Evolutionary conservation across 2,888 invertebrate species (phyloP).

Genomic region (Troilus luridus): DNA sequence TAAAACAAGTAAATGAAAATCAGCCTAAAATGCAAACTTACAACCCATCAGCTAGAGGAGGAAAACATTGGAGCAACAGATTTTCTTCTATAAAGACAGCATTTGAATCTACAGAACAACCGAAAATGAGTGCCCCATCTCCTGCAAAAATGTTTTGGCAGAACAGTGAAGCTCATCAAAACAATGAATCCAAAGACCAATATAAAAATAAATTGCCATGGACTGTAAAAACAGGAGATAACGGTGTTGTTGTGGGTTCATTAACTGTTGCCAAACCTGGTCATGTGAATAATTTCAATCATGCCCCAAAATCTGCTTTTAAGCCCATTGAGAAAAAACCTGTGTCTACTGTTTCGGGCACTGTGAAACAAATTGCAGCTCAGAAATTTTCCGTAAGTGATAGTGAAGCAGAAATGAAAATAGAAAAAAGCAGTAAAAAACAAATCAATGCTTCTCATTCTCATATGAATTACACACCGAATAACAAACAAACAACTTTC

Average conservation of each 20-base stretch:
- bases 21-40: slow-evolving; percentile 68
- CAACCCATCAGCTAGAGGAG: slow-evolving; percentile 68
- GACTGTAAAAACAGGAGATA: slow-evolving; percentile 68
- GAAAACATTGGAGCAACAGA: slow-evolving; percentile 83
- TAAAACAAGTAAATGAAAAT: slow-evolving; percentile 80
- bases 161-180: slow-evolving; percentile 70
- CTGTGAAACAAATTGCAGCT: slow-evolving; percentile 69
- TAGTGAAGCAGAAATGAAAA: neutral
- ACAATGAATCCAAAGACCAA: slow-evolving; percentile 53
- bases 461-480: neutral
- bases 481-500: slow-evolving; percentile 17
- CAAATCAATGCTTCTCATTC: neutral
- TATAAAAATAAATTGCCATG: slow-evolving; percentile 68
- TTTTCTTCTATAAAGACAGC: slow-evolving; percentile 88
- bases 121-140: slow-evolving; percentile 60
- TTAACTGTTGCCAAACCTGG: slow-evolving; percentile 68
- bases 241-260: slow-evolving; percentile 70
- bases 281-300: slow-evolving; percentile 74
- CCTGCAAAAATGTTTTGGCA: slow-evolving; percentile 77
- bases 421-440: slow-evolving; percentile 24
- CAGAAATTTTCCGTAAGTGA: slow-evolving; percentile 66
- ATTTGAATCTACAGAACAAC: slow-evolving; percentile 75
- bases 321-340: slow-evolving; percentile 73
- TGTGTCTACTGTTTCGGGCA: slow-evolving; percentile 64
- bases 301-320: slow-evolving; percentile 84